These are phyloP conservation scores for Uropsilus gracilis DNA, from an alignment of 2,113 vertebrate genomes.

Conservation along the genomic window DNA sequence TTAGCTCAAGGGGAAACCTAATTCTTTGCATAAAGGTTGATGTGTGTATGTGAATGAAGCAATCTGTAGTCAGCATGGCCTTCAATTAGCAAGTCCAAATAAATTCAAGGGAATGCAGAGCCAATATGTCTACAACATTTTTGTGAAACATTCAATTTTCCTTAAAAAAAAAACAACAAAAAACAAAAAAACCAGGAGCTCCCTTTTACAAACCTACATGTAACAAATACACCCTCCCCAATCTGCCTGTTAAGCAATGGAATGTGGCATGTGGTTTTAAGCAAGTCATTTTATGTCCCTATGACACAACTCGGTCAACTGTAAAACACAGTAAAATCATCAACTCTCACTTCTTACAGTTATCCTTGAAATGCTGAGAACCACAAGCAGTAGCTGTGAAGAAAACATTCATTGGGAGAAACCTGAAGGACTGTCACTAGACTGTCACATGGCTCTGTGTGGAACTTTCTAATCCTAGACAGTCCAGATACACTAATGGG, in stretches of 20 bases:
- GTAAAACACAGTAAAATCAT: constrained; percentile 52
- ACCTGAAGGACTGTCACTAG: neutral
- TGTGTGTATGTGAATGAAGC: neutral
- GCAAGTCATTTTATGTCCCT: constrained; percentile 9
- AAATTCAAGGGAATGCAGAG: neutral
- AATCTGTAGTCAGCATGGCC: neutral
- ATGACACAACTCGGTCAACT: constrained; percentile 28
- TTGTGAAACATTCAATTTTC: neutral
- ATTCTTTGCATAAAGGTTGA: neutral
- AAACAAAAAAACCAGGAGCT: no score
- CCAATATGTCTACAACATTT: neutral
- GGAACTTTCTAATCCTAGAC: neutral
- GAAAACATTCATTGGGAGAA: neutral
- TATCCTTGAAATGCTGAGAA: neutral
- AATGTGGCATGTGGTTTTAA: constrained; percentile 13
- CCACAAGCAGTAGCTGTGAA: neutral
- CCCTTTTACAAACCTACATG: neutral
- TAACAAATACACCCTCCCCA: neutral
- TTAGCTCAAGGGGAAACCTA: neutral
- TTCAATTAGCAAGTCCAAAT: neutral
- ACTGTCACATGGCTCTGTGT: neutral
- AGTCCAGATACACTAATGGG: neutral
- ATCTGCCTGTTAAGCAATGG: neutral
- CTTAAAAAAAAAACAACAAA: neutral
- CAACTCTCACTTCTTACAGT: neutral